Evolutionary conservation across 64 coral and sea anemone genomes (phyloP), one percentile per base, ranked within the genome.

Genomic region (Platygyra sinensis): DNA sequence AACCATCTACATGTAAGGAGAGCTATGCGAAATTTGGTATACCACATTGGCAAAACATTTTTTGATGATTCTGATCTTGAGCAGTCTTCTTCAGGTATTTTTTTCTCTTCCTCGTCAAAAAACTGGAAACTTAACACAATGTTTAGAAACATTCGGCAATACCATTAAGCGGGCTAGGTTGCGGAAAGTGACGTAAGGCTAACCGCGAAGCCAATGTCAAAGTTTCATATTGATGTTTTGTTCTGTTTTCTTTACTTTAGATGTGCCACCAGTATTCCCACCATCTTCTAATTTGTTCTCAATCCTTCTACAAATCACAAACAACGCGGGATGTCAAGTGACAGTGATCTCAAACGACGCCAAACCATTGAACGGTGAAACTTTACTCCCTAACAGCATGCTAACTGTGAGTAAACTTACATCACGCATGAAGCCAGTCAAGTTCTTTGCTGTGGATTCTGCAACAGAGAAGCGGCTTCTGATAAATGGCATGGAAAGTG

Each of bases 281-380:
- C 88, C 90, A 27, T 80, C 90, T 20, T 93, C 94, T 27, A 90
- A 97, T 50, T 80, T 67, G 72, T 97, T 82, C 65, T 97, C 89
- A n/a, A 72, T 86, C 71, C 79, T 67, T 54, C 42, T 97, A 13
- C 72, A 94, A 80, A 67, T 97, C 24, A 94, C 75, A 30, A 97
- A 97, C 73, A 90, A 88, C 28, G 60, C 90, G 2, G 88, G 67
- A 12, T 55, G 55, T 4, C 83, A 87, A 1, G 61, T 97, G 14
- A 89, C 74, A 10, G 64, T 97, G n/a, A 59, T 94, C 36, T 77
- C 95, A 24, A 94, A 72, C 62, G 90, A 93, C 74, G 76, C 76
- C 49, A 92, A 89, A 14, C 94, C 94, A 54, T 19, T 88, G 52
- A 85, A 73, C 25, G 90, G 87, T 10, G 67, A 86, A 33, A 60